These are phyloP conservation scores for Daphoenositta chrysoptera DNA, from an alignment of 2,113 vertebrate genomes.

Conservation along the genomic window DNA sequence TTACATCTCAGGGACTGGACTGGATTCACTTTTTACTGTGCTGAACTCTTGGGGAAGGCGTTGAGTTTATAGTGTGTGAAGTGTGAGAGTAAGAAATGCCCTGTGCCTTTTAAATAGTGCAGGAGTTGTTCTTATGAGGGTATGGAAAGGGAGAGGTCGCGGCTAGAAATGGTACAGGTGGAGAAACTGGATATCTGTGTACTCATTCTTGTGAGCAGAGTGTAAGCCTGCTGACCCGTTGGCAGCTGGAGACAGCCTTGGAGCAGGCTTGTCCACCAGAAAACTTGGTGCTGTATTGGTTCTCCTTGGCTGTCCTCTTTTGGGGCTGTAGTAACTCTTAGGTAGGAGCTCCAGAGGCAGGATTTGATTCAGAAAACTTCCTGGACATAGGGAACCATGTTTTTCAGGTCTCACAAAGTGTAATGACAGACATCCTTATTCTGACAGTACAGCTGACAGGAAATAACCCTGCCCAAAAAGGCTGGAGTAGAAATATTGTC, in stretches of 20 bases:
- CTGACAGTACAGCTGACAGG: background rate
- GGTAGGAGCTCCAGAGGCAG: background rate
- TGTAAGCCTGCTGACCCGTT: background rate
- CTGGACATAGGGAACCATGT: background rate
- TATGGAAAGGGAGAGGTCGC: background rate
- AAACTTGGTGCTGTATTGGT: background rate
- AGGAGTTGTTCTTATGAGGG: background rate
- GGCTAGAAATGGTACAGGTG: background rate
- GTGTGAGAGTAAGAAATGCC: background rate
- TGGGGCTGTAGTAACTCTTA: background rate
- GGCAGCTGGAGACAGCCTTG: background rate
- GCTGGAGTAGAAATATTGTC: background rate
- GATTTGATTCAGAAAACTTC: background rate
- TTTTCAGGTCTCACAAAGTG: background rate
- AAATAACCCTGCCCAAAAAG: background rate
- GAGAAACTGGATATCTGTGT: background rate
- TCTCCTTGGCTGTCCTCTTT: background rate
- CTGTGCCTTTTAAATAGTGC: background rate
- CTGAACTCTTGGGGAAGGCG: accelerated
- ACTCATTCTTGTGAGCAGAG: background rate
- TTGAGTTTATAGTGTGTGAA: background rate
- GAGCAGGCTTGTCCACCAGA: background rate
- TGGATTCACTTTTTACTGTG: background rate
- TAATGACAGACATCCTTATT: background rate
- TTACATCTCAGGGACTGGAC: background rate